Conservation (phyloP, 2,797 vertebrate genomes). For the Coracias cyanogaster region DNA sequence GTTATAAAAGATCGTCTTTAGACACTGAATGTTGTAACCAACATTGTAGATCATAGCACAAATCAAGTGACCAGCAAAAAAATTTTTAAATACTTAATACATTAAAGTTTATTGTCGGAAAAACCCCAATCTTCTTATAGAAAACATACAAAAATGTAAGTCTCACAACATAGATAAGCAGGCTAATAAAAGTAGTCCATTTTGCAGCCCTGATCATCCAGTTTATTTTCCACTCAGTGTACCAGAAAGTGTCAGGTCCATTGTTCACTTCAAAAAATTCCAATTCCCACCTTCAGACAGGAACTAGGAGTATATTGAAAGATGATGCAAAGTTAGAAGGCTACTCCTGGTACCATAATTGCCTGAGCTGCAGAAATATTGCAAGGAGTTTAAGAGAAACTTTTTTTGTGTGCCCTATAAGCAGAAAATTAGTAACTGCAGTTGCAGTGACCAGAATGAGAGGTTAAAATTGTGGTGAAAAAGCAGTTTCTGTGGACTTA, state of each 20-base stretch:
- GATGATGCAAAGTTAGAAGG: not conserved
- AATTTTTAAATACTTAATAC: not conserved
- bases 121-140: not conserved
- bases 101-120: conserved; percentile 11
- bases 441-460: not conserved
- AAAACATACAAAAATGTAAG: not conserved
- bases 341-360: not conserved
- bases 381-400: not conserved
- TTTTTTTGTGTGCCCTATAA: not conserved
- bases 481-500: not conserved
- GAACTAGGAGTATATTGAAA: not conserved
- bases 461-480: not conserved
- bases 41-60: not conserved
- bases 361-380: not conserved
- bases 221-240: not conserved
- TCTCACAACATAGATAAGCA: not conserved
- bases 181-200: not conserved
- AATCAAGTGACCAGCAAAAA: not conserved
- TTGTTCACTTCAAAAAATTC: not conserved
- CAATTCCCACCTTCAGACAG: not conserved
- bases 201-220: not conserved
- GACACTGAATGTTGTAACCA: not conserved
- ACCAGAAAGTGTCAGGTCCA: not conserved
- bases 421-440: not conserved
- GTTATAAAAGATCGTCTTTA: not conserved